These are phyloP conservation scores for Cricetomys ansorgei DNA, from an alignment of 2,113 vertebrate genomes.

Conservation along the genomic window DNA sequence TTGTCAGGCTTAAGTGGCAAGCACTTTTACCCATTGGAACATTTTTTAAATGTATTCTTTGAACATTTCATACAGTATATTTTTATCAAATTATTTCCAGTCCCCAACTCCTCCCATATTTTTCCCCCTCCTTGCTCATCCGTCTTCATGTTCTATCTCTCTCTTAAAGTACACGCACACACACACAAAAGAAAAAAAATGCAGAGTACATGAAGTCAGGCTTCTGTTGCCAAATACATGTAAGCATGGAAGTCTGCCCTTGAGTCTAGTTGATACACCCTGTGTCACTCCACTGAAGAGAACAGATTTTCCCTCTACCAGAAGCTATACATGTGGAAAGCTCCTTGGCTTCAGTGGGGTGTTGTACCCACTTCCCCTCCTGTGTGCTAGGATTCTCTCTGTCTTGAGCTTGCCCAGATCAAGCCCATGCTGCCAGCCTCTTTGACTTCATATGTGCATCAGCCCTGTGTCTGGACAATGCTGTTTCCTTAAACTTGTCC, in stretches of 20 bases:
- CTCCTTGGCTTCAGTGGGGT: background rate
- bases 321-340: background rate
- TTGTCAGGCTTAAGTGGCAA: background rate
- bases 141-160: background rate
- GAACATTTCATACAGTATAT: background rate
- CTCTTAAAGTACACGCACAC: background rate
- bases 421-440: background rate
- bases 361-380: background rate
- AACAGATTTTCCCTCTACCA: background rate
- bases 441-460: background rate
- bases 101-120: background rate
- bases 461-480: background rate
- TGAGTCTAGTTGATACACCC: background rate
- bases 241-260: background rate
- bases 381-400: background rate
- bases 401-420: background rate
- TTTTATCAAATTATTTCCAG: background rate
- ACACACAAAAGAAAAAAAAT: background rate
- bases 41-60: background rate
- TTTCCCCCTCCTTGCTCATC: background rate
- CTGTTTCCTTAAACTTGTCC: background rate
- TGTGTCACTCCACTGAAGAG: background rate
- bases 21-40: background rate
- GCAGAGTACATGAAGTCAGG: background rate
- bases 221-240: background rate